Evolutionary conservation across 1,140 invertebrate genomes (phyloP), one percentile per base, ranked within the genome.

Genomic region (Choristoneura fumiferana): DNA sequence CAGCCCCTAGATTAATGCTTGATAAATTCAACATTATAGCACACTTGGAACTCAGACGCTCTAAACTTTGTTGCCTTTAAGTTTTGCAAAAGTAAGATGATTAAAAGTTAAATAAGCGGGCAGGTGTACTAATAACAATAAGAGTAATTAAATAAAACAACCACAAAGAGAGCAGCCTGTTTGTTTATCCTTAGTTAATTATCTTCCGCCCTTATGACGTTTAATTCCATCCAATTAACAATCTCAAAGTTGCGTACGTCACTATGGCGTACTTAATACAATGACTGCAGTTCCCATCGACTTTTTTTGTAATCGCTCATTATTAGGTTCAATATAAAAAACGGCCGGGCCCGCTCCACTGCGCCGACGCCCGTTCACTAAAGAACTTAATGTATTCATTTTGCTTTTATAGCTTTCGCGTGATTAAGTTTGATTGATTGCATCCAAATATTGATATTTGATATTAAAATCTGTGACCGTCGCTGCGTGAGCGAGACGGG

Each of bases 361-460:
- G 77, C 67, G 68, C 74, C 56, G 65, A 54, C 78, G 72, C 68
- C 70, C 76, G 73, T 68, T 67, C 72, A 69, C 71, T 71, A 72
- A 73, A 76, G 63, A 80, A 78, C 69, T 76, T 85, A 86, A 88
- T 85, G 73, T 83, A 88, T 88, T 85, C 79, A 86, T 83, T 80
- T 84, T 80, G 68, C 80, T 84, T 86, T 84, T 86, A 84, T 86
- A 78, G 83, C 83, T 84, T 86, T 85, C 83, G 79, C 81, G 76
- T 86, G 83, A 88, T 88, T 88, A 86, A 83, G 74, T 88, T 83
- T 88, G 83, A 88, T 86, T 84, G 81, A 88, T 86, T 84, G 82
- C 75, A 80, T 84, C 78, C 78, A 88, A 88, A 88, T 86, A 86
- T 85, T 88, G 79, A 84, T 81, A 75, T 78, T 81, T 77, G 76